A percentile compares a stretch with the other conserved stretches of the same genome.
phyloP scores from a whole-genome alignment of 2,113 vertebrate species.

The Sterrhoptilus dennistouni region DNA sequence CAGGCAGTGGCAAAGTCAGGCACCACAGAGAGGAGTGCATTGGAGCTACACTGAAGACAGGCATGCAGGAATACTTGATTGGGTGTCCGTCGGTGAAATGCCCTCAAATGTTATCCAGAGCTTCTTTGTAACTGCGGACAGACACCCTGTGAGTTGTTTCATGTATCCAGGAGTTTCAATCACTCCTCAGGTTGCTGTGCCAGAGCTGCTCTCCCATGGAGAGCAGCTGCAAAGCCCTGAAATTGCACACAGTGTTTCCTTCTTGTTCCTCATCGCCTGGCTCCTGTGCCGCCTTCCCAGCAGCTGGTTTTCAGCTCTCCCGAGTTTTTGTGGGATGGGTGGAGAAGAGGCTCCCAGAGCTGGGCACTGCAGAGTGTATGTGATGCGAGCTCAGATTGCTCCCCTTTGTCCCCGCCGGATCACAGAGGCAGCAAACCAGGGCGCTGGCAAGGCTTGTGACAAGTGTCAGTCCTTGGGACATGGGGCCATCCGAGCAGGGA shows the following conservation, averaged over 20 bases:
- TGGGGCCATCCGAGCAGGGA: neutral
- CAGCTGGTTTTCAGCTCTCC: neutral
- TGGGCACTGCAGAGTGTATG: fast-evolving
- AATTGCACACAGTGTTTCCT: neutral
- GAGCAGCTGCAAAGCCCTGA: neutral
- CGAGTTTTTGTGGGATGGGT: neutral
- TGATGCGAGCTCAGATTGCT: neutral
- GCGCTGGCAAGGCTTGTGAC: neutral
- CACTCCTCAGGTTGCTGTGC: neutral
- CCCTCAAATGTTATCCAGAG: neutral
- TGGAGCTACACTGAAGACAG: neutral
- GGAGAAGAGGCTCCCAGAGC: neutral
- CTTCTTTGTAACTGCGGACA: neutral
- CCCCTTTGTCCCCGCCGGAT: fast-evolving
- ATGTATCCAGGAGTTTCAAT: fast-evolving
- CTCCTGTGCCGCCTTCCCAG: neutral
- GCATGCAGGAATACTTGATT: neutral
- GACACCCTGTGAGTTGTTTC: fast-evolving
- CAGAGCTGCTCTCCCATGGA: neutral
- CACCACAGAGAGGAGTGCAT: neutral
- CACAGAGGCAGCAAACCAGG: neutral
- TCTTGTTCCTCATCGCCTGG: neutral
- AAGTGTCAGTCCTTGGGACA: neutral
- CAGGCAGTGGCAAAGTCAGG: neutral
- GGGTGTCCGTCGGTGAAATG: neutral